phyloP scores from a whole-genome alignment of 2,888 invertebrate species.

The Listrodromus nycthemerus region DNA sequence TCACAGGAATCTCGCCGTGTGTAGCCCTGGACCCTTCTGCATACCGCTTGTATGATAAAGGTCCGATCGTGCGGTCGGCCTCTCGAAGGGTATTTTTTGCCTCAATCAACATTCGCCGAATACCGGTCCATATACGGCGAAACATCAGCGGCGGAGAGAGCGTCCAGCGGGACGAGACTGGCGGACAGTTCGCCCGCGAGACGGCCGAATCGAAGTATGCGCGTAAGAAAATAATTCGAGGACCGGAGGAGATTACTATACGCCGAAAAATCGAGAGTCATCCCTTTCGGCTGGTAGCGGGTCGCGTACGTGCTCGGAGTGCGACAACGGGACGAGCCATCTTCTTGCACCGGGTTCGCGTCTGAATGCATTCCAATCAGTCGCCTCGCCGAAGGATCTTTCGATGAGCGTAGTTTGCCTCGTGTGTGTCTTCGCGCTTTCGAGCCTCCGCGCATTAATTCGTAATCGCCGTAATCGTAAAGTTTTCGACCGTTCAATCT shows the following conservation, averaged over 20 bases:
- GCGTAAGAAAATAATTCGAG: conserved; percentile 49
- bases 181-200: conserved; percentile 11
- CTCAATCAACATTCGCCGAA: conserved; percentile 75
- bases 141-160: conserved; percentile 55
- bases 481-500: conserved; percentile 7
- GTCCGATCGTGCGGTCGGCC: conserved; percentile 36
- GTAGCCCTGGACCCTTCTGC: conserved; percentile 23
- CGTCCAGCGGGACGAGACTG: background rate
- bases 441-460: background rate
- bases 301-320: conserved; percentile 27
- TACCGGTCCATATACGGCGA: conserved; percentile 80
- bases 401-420: background rate
- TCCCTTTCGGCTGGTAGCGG: conserved; percentile 40
- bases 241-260: conserved; percentile 38
- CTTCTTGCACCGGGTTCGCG: background rate
- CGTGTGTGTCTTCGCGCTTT: conserved; percentile 11
- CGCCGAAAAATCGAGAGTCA: conserved; percentile 58
- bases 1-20: conserved; percentile 37
- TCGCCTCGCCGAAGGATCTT: conserved; percentile 17
- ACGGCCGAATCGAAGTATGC: conserved; percentile 57
- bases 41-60: conserved; percentile 10
- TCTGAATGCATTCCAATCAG: conserved; percentile 18
- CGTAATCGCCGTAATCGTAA: background rate
- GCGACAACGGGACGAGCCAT: background rate
- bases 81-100: conserved; percentile 65